Percentiles rank a stretch among this genome's conserved stretches.
These are phyloP conservation scores for Forbesichthys agassizii DNA, from an alignment of 2,113 vertebrate genomes.

Conservation along the genomic window DNA sequence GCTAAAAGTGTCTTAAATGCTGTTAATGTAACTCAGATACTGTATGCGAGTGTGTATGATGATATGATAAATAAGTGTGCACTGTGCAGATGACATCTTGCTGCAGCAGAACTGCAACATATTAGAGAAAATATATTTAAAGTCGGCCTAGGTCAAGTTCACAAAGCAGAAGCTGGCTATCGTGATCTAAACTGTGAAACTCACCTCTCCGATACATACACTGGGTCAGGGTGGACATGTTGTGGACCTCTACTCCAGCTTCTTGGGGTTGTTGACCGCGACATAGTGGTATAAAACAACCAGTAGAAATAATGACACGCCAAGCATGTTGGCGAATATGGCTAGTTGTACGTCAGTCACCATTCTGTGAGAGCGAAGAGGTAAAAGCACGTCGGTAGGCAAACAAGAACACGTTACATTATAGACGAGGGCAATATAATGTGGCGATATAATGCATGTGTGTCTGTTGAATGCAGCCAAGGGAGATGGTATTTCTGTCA, in stretches of 20 bases:
- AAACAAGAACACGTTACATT: no score
- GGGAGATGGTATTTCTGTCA: no score
- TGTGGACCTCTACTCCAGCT: slow-evolving; percentile 78
- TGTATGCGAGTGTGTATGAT: not conserved
- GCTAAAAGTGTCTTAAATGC: no score
- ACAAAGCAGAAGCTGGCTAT: no score
- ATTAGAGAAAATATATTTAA: no score
- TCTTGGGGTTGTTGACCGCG: slow-evolving; percentile 97
- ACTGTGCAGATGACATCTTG: no score
- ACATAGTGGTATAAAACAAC: slow-evolving; percentile 97
- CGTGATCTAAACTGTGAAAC: not conserved
- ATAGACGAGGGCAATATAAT: no score
- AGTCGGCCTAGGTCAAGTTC: no score
- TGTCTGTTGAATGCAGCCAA: no score
- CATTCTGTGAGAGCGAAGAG: slow-evolving; percentile 78
- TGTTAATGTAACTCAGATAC: not conserved
- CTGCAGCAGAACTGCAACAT: no score
- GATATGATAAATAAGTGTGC: not conserved
- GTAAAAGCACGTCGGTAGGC: not conserved
- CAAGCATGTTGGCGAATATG: slow-evolving; percentile 98
- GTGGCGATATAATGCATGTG: no score
- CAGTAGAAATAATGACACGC: slow-evolving; percentile 93
- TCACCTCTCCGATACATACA: slow-evolving; percentile 29
- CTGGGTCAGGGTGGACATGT: not conserved
- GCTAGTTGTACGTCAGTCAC: slow-evolving; percentile 97